Conservation (phyloP, 2,113 vertebrate species). For the Triplophysa rosa region DNA sequence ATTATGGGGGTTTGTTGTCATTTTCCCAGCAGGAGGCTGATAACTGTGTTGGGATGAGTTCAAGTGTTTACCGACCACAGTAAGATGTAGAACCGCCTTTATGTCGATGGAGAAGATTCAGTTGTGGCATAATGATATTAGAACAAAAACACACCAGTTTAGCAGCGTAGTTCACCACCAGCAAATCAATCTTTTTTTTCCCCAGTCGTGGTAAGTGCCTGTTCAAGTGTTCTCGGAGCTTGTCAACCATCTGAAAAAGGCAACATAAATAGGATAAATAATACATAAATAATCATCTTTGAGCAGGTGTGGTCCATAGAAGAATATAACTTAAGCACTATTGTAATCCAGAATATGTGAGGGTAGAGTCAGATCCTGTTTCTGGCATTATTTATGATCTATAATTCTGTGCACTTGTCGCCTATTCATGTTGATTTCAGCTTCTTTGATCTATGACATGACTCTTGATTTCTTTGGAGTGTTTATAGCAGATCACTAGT, state of each 20-base stretch:
- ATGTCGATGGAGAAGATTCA: neutral
- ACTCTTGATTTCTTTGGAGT: neutral
- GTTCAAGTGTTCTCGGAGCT: slow-evolving; percentile 88
- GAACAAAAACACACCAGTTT: slow-evolving; percentile 73
- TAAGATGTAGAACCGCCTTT: neutral
- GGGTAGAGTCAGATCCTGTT: neutral
- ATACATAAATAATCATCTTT: neutral
- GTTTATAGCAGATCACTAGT: neutral
- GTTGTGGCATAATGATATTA: neutral
- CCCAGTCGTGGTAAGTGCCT: slow-evolving; percentile 83
- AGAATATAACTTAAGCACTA: neutral
- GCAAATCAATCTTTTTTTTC: slow-evolving; percentile 87
- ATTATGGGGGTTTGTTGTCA: neutral
- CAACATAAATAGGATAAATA: neutral
- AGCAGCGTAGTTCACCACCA: slow-evolving; percentile 87
- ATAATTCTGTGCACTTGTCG: neutral
- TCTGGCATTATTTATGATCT: neutral
- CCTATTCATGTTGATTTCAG: neutral
- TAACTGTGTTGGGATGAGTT: neutral
- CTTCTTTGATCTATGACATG: neutral
- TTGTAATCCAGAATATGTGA: neutral
- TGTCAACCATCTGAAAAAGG: slow-evolving; percentile 82
- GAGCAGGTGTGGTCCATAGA: neutral
- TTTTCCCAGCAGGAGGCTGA: neutral
- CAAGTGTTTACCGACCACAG: neutral